Base-by-base conservation (phyloP, 1,140 invertebrate genomes). In the Hypsibius dujardini region DNA sequence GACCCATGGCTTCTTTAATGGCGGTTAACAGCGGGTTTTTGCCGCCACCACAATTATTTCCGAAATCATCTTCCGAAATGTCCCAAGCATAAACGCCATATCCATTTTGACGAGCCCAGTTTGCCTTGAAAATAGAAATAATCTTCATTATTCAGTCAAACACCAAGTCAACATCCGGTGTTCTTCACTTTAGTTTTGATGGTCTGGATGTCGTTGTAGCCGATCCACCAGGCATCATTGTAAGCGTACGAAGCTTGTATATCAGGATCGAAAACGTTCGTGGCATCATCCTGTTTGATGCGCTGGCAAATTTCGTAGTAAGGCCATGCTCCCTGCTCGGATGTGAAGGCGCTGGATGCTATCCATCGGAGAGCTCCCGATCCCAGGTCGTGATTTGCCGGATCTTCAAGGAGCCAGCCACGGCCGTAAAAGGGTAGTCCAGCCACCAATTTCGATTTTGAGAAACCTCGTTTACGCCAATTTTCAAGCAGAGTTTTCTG, bases 291-390 rank as follows among this genome's bases (percentile, higher is more conserved):
- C 50, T 56, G 50, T n/a, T 56, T 56, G 50, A 56, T 56, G 7
- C 50, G n/a, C n/a, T 56, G 7, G 50, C 50, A 56, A n/a, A 56
- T 56, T 56, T 56, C 50, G 50, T 56, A 56, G n/a, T 56, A 56
- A 7, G 50, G 50, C 50, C 50, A 56, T 7, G 7, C n/a, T 7
- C 50, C 50, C n/a, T 7, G 7, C n/a, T 56, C 50, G 7, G 50
- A 7, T n/a, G 50, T 56, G n/a, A 7, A 56, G 7, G 7, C n/a
- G n/a, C 50, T 56, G 50, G 50, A 7, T 7, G 50, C 7, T n/a
- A 56, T 56, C 7, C 7, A 7, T 7, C 50, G 7, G n/a, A n/a
- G 7, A 56, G 50, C 50, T n/a, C 7, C 50, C 7, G 7, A 7
- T 7, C 50, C 50, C 50, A 56, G n/a, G 7, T n/a, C 50, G n/a